phyloP scores from a whole-genome alignment of 2,888 invertebrate genomes.

The Antheraea assamensis region DNA sequence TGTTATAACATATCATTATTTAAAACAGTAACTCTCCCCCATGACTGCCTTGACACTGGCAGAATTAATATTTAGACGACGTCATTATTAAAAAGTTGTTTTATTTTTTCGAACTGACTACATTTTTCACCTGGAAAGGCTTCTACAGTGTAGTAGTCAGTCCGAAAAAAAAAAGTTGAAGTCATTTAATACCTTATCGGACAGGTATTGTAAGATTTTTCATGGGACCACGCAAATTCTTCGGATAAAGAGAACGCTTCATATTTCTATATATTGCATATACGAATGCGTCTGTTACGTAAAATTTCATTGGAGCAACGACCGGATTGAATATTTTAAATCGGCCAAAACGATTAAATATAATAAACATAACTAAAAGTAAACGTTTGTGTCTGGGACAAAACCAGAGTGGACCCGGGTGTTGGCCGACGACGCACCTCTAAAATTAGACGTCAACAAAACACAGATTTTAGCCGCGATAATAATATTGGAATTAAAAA shows the following conservation, averaged over 20 bases:
- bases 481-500: conserved; percentile 45
- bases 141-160: too few species aligned
- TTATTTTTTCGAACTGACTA: too few species aligned
- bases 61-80: too few species aligned
- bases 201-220: not conserved
- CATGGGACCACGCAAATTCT: not conserved
- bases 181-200: too few species aligned
- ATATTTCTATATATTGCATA: not conserved
- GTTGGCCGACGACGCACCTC: conserved; percentile 46
- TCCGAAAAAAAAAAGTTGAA: too few species aligned
- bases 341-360: conserved; percentile 50
- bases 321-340: conserved; percentile 48
- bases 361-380: conserved; percentile 51
- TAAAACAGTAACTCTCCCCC: too few species aligned
- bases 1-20: not conserved
- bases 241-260: not conserved
- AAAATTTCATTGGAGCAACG: conserved; percentile 44
- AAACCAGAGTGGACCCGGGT: conserved; percentile 34
- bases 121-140: too few species aligned
- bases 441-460: conserved; percentile 63
- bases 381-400: conserved; percentile 53
- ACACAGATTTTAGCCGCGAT: conserved; percentile 43
- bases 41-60: too few species aligned
- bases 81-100: too few species aligned
- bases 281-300: conserved; percentile 1